These are phyloP conservation scores for Pollachius pollachius DNA, from an alignment of 2,113 vertebrate species.

Conservation along the genomic window DNA sequence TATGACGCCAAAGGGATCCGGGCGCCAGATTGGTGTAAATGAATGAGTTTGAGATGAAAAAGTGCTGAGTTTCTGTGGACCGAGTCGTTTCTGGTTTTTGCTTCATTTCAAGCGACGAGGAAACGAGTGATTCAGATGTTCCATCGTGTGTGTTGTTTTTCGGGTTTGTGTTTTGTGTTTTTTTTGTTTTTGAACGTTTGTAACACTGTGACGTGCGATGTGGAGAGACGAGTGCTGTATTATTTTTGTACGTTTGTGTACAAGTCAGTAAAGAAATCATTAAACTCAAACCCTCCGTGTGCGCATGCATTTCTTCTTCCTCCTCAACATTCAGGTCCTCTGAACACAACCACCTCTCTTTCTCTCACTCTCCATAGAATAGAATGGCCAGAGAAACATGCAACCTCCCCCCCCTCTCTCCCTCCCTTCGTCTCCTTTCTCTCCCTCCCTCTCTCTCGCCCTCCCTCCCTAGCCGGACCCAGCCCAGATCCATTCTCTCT, in stretches of 20 bases:
- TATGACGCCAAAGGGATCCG: conserved; percentile 81
- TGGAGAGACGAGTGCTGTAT: conserved; percentile 77
- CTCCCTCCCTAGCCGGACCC: conserved; percentile 59
- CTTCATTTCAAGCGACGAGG: conserved; percentile 80
- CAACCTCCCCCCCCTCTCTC: background rate
- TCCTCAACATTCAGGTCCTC: conserved; percentile 51
- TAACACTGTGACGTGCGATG: conserved; percentile 79
- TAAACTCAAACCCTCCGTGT: conserved; percentile 75
- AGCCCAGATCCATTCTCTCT: conserved; percentile 69
- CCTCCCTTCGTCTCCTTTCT: conserved; percentile 1
- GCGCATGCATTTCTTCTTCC: conserved; percentile 66
- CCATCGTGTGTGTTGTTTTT: conserved; percentile 58
- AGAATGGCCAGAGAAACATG: conserved; percentile 43
- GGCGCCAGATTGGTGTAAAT: conserved; percentile 82
- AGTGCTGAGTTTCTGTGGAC: conserved; percentile 70
- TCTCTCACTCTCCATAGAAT: conserved; percentile 48
- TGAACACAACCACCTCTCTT: background rate
- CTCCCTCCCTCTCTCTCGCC: conserved; percentile 50
- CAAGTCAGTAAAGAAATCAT: conserved; percentile 84
- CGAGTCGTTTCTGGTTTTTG: conserved; percentile 80
- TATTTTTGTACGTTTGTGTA: conserved; percentile 83
- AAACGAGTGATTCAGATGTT: conserved; percentile 80
- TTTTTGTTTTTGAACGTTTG: conserved; percentile 71
- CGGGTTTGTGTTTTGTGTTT: conserved; percentile 27
- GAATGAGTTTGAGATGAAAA: conserved; percentile 55